These are phyloP conservation scores for Acromyrmex echinatior DNA, from an alignment of 1,140 invertebrate genomes.

Conservation along the genomic window DNA sequence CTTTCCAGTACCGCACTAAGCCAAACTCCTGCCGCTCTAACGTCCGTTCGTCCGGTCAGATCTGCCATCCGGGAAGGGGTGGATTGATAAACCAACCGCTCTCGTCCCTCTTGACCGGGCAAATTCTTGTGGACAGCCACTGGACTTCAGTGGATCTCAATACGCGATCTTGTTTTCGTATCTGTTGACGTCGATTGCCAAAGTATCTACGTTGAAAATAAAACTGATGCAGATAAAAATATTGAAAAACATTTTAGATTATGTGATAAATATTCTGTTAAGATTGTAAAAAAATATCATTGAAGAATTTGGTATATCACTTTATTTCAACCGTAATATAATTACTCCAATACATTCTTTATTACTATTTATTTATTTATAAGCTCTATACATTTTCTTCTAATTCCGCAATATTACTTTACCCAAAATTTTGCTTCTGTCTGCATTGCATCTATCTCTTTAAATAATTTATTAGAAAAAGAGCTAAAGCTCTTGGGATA, in stretches of 20 bases:
- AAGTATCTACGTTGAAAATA: neutral
- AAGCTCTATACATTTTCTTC: neutral
- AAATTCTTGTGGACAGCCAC: constrained; percentile 80
- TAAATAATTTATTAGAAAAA: constrained; percentile 30
- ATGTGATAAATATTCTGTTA: neutral
- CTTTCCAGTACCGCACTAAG: constrained; percentile 73
- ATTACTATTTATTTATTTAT: neutral
- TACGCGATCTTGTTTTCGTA: constrained; percentile 73
- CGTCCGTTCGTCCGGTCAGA: constrained; percentile 72
- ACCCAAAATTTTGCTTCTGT: neutral
- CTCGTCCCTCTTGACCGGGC: constrained; percentile 68
- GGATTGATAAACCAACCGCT: constrained; percentile 80
- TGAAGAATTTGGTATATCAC: neutral
- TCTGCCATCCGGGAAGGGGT: constrained; percentile 71
- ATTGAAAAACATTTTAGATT: neutral
- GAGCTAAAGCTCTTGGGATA: constrained; percentile 36
- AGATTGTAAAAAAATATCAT: neutral
- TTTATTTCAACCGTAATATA: neutral
- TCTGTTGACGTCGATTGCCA: neutral
- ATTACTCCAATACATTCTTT: neutral
- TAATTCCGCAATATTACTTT: neutral
- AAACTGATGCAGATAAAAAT: neutral
- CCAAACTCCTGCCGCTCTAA: constrained; percentile 68
- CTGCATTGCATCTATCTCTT: neutral
- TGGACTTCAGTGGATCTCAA: constrained; percentile 73